Conservation (phyloP, 2,113 vertebrate genomes). For the Odocoileus virginianus region DNA sequence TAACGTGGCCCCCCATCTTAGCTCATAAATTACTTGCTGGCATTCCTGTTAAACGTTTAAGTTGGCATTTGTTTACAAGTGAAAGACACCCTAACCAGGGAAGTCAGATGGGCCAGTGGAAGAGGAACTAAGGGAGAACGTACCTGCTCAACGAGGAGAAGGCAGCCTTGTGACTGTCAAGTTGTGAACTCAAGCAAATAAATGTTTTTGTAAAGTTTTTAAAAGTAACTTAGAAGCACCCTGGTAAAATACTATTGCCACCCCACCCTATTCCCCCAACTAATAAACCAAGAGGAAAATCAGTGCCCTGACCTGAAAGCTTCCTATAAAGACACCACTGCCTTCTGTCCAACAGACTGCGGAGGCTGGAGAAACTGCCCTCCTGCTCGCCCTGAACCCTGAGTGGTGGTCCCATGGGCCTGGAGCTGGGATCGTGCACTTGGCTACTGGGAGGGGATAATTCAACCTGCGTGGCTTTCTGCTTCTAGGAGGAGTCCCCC, state of each 20-base stretch:
- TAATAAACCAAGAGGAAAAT: constrained; percentile 51
- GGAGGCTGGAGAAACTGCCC: constrained; percentile 43
- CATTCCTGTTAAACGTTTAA: constrained; percentile 16
- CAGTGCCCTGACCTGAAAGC: constrained; percentile 53
- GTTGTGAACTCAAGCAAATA: constrained; percentile 58
- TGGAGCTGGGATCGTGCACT: neutral
- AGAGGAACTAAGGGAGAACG: constrained; percentile 32
- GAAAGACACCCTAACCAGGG: neutral
- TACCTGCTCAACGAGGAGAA: constrained; percentile 29
- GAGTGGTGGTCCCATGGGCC: constrained; percentile 50
- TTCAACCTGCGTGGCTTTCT: constrained; percentile 26
- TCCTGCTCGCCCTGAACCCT: constrained; percentile 49
- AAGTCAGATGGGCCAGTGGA: neutral
- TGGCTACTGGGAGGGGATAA: constrained; percentile 13
- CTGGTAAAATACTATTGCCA: constrained; percentile 62
- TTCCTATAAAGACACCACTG: constrained; percentile 61
- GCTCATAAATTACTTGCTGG: neutral
- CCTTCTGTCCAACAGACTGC: constrained; percentile 36
- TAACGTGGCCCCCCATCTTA: neutral
- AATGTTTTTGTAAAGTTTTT: constrained; percentile 55
- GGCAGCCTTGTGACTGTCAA: constrained; percentile 56
- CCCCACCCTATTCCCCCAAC: constrained; percentile 12
- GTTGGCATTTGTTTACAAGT: constrained; percentile 15
- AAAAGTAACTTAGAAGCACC: constrained; percentile 71
- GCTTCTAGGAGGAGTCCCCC: constrained; percentile 26